Base-by-base conservation (phyloP, 2,113 vertebrate genomes). In the Protobothrops flavoviridis region DNA sequence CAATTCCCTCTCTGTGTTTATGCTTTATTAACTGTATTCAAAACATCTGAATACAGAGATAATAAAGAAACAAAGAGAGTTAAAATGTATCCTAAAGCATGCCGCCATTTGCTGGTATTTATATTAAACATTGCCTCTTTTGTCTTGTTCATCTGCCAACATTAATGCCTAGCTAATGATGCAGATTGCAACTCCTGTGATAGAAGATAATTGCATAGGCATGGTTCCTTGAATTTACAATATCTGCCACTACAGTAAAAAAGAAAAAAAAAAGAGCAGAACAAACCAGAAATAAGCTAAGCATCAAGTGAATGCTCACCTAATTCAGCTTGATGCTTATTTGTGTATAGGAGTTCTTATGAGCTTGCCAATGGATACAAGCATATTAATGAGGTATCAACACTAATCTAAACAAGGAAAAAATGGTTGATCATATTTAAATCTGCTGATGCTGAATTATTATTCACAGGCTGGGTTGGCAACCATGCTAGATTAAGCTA, bases 71-170 rank as follows among this genome's bases (percentile, higher is more conserved):
- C 0, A 86, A 92, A 93, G 29, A 33, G 0, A 43, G 4, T 86
- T 0, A 85, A 0, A 39, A 53, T 93, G 57, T 29, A 92, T 81
- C 87, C 81, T 90, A 9, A 59, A 4, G 81, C 74, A 93, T 90
- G 56, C 29, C 89, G 1, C 55, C 59, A 59, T 20, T 9, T 89
- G 89, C 48, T 3, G n/a, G n/a, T 33, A 33, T 93, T 91, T 88
- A 91, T 93, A 91, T 56, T 93, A 91, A 5, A 29, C 33, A 57
- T 29, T 87, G 50, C 39, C 21, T 93, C 95, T 91, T 94, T 81
- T 85, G 74, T 92, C 88, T 92, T 94, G 90, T 91, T 50, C 45
- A 45, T 92, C 64, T 59, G 52, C 29, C 48, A 45, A 21, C 5
- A 56, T 85, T 85, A 61, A 45, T 0, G 12, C 13, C 13, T 21